phyloP scores from a whole-genome alignment of 2,797 vertebrate genomes.

The Melopsittacus undulatus region DNA sequence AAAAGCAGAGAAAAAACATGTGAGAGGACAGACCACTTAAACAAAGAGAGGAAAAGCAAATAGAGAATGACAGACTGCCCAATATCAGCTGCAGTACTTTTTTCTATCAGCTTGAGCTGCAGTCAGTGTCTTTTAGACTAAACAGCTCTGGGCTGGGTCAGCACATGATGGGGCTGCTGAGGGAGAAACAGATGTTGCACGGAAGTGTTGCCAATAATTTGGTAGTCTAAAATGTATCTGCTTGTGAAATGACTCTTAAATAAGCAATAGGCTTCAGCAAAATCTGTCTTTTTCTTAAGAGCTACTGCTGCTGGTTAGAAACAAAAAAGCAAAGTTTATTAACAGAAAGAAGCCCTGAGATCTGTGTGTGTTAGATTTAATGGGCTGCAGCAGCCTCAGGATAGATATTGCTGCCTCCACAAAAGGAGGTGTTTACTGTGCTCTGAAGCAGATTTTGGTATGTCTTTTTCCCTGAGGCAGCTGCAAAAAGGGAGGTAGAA shows the following conservation, averaged over 20 bases:
- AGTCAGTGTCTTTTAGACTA: background rate
- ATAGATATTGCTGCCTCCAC: background rate
- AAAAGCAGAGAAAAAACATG: background rate
- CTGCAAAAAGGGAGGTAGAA: background rate
- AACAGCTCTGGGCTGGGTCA: background rate
- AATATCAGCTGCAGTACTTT: background rate
- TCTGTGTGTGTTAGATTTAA: background rate
- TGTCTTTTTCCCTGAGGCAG: background rate
- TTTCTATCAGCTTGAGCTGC: background rate
- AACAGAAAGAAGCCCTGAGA: background rate
- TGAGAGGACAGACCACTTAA: background rate
- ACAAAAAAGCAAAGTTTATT: background rate
- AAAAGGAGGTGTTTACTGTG: background rate
- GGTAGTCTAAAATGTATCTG: background rate
- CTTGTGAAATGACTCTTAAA: background rate
- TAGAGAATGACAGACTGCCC: background rate
- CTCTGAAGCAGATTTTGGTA: background rate
- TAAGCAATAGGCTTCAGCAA: background rate
- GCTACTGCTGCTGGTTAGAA: background rate
- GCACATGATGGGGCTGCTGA: background rate
- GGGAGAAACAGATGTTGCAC: background rate
- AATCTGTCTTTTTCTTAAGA: background rate
- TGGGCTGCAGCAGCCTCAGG: background rate
- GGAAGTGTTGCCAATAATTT: background rate
- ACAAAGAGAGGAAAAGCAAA: background rate